Percentiles rank a stretch among this genome's conserved stretches.
These are phyloP conservation scores for Metaphire vulgaris DNA, from an alignment of 1,140 invertebrate genomes.

Conservation along the genomic window DNA sequence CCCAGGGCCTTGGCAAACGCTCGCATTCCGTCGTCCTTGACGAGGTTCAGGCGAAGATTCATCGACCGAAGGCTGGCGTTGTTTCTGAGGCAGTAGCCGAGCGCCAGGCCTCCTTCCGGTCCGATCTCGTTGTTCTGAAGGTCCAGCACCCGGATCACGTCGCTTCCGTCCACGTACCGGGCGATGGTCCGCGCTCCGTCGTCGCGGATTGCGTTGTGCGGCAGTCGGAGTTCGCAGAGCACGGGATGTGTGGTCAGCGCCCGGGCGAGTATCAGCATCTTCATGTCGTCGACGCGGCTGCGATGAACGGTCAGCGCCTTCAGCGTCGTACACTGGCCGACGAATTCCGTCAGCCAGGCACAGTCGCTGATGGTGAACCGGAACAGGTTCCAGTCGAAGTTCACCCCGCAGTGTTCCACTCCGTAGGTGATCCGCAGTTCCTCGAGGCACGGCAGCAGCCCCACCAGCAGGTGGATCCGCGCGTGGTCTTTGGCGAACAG, in stretches of 20 bases:
- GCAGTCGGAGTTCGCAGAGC: constrained; percentile 26
- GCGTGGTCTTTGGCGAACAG: constrained; percentile 28
- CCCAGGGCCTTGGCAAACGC: constrained; percentile 18
- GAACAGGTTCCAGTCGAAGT: constrained; percentile 34
- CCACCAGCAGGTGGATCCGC: constrained; percentile 27
- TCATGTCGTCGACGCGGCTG: constrained; percentile 11
- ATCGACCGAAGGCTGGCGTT: constrained; percentile 23
- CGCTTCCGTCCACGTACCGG: constrained; percentile 28
- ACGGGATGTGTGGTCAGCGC: constrained; percentile 25
- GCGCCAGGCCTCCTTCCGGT: constrained; percentile 28
- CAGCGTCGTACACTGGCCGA: background rate
- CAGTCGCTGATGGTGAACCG: constrained; percentile 33
- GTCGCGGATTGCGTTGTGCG: constrained; percentile 31
- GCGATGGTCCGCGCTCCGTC: constrained; percentile 28
- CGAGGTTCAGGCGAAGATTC: constrained; percentile 30
- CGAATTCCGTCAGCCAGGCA: constrained; percentile 26
- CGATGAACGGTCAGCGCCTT: background rate
- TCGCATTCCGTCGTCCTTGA: constrained; percentile 30
- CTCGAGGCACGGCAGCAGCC: constrained; percentile 20
- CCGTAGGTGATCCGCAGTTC: constrained; percentile 28
- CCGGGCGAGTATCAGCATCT: constrained; percentile 26
- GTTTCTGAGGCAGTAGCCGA: constrained; percentile 27
- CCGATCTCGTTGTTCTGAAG: constrained; percentile 29
- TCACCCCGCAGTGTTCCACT: constrained; percentile 32
- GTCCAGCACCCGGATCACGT: constrained; percentile 20